Base-by-base conservation (phyloP, 1,140 invertebrate species). In the Hylaeus anthracinus region DNA sequence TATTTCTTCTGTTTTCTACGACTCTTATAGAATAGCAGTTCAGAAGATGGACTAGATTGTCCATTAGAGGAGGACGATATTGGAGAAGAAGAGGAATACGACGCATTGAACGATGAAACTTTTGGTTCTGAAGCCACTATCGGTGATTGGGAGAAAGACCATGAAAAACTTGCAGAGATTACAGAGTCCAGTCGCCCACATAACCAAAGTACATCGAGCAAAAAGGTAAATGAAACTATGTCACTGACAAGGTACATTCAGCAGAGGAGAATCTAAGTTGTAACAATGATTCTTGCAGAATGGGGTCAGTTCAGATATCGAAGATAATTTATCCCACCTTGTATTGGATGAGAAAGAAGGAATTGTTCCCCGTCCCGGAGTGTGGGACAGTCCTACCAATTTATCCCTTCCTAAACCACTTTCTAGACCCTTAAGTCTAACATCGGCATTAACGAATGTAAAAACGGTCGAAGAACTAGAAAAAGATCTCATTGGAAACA, bases 81-180 rank as follows among this genome's bases (percentile, higher is more conserved):
- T 73, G 95, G 95, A 78, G 96, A 97, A 58, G 97, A 97, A 87
- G 97, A 97, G 81, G 97, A 97, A 87, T 98, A 98, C 93, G 97
- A 98, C 94, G 96, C 97, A 1, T 94, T 98, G 75, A 98, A 98
- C 90, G 97, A 98, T 94, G 97, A 98, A 92, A 98, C 97, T 1
- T 98, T 98, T 94, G 97, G 97, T 58, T 95, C 95, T 66, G 96
- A 96, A 82, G 95, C 95, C 90, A 90, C 95, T 80, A 90, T 89
- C 8, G 95, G 95, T 76, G 96, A 97, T 90, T 97, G 96, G 96
- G 96, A 97, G 90, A 94, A 95, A 83, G 94, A 96, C 82, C 95
- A 96, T 91, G 95, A 96, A 83, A 95, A 96, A 87, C 93, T 96
- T 89, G 95, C 95, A 2, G 94, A 95, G 90, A 93, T 95, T 73